Evolutionary conservation across 2,113 vertebrate species (phyloP), one percentile per base, ranked within the genome.

Genomic region (Caranx melampygus): DNA sequence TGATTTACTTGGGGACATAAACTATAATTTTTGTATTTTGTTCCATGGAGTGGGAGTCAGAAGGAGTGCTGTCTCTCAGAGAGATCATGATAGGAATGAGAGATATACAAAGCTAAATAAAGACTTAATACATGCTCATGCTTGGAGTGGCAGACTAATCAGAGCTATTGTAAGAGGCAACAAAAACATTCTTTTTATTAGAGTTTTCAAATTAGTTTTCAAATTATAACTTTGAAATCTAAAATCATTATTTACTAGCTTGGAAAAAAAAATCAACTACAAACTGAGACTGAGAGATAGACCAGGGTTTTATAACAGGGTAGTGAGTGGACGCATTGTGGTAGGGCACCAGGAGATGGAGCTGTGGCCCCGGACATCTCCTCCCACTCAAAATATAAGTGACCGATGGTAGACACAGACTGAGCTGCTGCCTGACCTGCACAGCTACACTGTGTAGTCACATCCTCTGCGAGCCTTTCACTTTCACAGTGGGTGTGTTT

Each of bases 311-410:
- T 65, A 2, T 75, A 42, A 49, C 1, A 21, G 42, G 8, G 14
- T 16, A 42, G 6, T 68, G 34, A 42, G 6, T 68, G 34, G 59
- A 70, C 5, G 52, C 83, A 77, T 2, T 89, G 86, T 70, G 78
- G 47, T 66, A 60, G 35, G 67, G 42, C 54, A 81, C 89, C 93
- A 93, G 93, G 67, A 94, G 92, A 88, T 90, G 92, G 93, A 79
- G 92, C 93, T 94, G 88, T 92, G 93, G 85, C 72, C 79, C 71
- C 34, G 72, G 76, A 81, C 78, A 90, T 74, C 34, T 61, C 18
- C 49, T 58, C 35, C 80, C 75, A 42, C 74, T 45, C 35, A 12
- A 16, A 35, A 26, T 49, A 69, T 35, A 47, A 64, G 44, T 47
- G 33, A 81, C 55, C 59, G 57, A 64, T 70, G 69, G 55, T 40